Evolutionary conservation across 1,140 invertebrate species (phyloP).

Genomic region (Tribolium castaneum): DNA sequence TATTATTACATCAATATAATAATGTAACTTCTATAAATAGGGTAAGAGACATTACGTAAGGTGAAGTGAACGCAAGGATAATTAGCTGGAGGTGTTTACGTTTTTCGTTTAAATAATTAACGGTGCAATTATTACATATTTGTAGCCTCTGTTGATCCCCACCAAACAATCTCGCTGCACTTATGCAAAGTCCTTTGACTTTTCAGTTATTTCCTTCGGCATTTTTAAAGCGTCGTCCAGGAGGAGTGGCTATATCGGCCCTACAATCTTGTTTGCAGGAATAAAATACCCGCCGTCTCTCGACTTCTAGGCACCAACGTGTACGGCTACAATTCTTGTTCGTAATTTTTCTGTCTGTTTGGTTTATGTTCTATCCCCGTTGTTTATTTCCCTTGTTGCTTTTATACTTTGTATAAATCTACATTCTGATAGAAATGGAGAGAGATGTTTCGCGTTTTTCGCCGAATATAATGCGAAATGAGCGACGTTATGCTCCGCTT

Average conservation of each 20-base stretch:
- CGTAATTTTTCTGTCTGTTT: conserved; percentile 31
- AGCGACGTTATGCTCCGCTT: background rate
- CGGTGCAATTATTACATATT: background rate
- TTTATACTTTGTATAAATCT: background rate
- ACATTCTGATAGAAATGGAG: background rate
- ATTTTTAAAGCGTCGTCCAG: background rate
- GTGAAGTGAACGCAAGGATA: conserved; percentile 27
- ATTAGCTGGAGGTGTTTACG: background rate
- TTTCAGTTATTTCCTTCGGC: background rate
- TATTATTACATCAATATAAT: too few relatives aligned
- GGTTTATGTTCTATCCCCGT: conserved; percentile 28
- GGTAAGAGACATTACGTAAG: background rate
- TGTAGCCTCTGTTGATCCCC: too few relatives aligned
- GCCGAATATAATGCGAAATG: background rate
- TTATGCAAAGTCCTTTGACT: background rate
- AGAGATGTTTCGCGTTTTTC: background rate
- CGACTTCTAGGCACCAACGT: conserved; percentile 25
- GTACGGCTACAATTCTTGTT: conserved; percentile 20
- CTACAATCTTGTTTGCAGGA: conserved; percentile 29
- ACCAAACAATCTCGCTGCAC: too few relatives aligned
- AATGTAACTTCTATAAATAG: background rate
- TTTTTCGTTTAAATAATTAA: background rate
- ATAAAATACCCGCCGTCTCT: conserved; percentile 10
- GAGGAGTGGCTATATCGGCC: conserved; percentile 16
- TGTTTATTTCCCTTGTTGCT: background rate